A percentile compares a stretch with the other conserved stretches of the same genome.
These are phyloP conservation scores for Petrocephalus zakoni DNA, from an alignment of 2,113 vertebrate species.

Conservation along the genomic window DNA sequence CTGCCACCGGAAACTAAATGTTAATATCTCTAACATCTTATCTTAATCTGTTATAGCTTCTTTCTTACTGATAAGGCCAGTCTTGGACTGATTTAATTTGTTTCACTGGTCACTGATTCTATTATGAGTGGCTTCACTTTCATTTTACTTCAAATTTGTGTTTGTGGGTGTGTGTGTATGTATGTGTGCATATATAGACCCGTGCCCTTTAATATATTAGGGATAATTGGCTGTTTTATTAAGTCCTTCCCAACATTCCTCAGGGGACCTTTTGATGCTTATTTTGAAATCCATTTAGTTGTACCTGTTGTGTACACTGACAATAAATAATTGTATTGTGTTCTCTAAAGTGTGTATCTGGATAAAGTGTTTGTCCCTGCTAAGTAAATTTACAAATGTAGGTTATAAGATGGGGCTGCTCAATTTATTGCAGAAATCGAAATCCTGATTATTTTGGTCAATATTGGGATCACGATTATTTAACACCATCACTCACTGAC, in stretches of 20 bases:
- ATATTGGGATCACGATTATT: neutral
- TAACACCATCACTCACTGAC: neutral
- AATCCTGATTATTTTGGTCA: neutral
- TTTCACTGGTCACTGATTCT: neutral
- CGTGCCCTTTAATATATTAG: neutral
- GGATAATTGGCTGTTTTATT: neutral
- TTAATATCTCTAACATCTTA: neutral
- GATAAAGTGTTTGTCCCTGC: neutral
- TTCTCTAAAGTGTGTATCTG: neutral
- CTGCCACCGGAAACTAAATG: neutral
- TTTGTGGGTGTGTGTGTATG: neutral
- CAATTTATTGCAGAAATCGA: neutral
- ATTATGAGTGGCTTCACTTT: neutral
- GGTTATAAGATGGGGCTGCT: neutral
- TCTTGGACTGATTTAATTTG: too few relatives aligned
- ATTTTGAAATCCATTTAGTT: neutral
- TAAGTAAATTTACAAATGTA: neutral
- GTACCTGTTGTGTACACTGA: neutral
- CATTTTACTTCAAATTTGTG: neutral
- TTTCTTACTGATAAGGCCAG: neutral
- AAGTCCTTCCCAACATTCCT: neutral
- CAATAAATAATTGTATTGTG: neutral
- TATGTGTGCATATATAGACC: too few relatives aligned
- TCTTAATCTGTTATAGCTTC: too few relatives aligned
- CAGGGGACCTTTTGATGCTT: neutral